Base-by-base conservation (phyloP, 1,140 invertebrate species). In the Pemphigus obesinymphae region DNA sequence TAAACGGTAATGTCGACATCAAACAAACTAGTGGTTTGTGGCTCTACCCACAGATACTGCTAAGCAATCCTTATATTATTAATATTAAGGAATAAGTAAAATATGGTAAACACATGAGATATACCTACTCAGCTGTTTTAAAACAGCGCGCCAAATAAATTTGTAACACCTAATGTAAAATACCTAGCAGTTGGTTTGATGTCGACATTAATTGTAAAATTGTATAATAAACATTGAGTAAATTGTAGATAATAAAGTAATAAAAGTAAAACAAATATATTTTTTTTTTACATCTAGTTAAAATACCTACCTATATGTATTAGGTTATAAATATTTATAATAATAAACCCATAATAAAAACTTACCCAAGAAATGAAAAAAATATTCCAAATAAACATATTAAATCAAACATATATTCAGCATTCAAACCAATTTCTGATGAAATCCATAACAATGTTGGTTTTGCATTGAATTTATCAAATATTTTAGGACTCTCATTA, bases 401-500 rank as follows among this genome's bases (percentile, higher is more conserved):
- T 23, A 94, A 85, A 87, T 95, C 93, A 87, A 95, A 88, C 85
- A 91, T 91, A 82, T 91, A 91, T 83, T 92, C 90, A 5, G 90
- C 88, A 84, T 92, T 90, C 15, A 95, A 85, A 6, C 92, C 92
- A 55, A 94, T 85, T 82, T 89, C 90, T 3, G 91, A 90, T 40
- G 92, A 90, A 82, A 93, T 87, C 89, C 93, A 93, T 29, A 95
- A 84, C 6, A 95, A 85, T 2, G 92, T 93, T 20, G 92, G 92
- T 84, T 92, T 92, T 43, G 91, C 89, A 82, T 88, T 89, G 34
- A 92, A 88, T 86, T 90, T 91, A 53, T 89, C 82, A 15, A 68
- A 78, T 31, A 83, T 45, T 11, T 85, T 83, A 20, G 70, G 76
- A 23, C 80, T 84, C 26, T 83, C 88, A n/a, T 80, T 80, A 45